These are phyloP conservation scores for Elysia chlorotica DNA, from an alignment of 1,140 invertebrate genomes.

Conservation along the genomic window DNA sequence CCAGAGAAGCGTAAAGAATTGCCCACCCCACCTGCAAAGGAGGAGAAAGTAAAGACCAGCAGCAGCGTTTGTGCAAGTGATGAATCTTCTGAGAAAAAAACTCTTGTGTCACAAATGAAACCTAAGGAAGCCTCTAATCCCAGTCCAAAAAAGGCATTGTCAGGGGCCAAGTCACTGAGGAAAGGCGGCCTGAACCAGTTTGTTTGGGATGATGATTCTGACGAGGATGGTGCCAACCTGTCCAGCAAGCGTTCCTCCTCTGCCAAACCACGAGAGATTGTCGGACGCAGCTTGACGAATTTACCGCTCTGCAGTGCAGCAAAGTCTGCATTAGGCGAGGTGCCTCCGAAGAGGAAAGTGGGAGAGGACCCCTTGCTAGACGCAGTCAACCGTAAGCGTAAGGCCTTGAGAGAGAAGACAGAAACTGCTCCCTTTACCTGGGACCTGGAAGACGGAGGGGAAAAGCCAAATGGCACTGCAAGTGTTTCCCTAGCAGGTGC, in stretches of 20 bases:
- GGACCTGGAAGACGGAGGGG: conserved; percentile 7
- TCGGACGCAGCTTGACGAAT: neutral
- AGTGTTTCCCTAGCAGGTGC: neutral
- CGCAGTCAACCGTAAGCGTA: conserved; percentile 3
- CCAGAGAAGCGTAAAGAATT: no score
- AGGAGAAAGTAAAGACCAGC: neutral
- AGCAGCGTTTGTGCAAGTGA: no score
- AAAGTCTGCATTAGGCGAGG: neutral
- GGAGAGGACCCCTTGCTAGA: neutral
- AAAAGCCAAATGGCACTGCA: neutral
- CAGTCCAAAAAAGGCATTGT: neutral
- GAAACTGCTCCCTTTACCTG: conserved; percentile 14
- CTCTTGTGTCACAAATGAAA: no score
- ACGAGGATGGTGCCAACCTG: neutral
- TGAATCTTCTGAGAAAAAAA: no score
- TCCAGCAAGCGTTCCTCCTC: no score
- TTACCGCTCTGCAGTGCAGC: no score
- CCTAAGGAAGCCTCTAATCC: neutral
- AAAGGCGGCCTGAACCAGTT: neutral
- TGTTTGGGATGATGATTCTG: conserved; percentile 10
- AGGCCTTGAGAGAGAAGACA: conserved; percentile 5
- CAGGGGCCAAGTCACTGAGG: neutral
- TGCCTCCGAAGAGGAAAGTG: no score
- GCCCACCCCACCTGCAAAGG: neutral
- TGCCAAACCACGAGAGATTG: neutral